Evolutionary conservation across 2,113 vertebrate genomes (phyloP), one percentile per base, ranked within the genome.

Genomic region (Campylorhamphus procurvoides): DNA sequence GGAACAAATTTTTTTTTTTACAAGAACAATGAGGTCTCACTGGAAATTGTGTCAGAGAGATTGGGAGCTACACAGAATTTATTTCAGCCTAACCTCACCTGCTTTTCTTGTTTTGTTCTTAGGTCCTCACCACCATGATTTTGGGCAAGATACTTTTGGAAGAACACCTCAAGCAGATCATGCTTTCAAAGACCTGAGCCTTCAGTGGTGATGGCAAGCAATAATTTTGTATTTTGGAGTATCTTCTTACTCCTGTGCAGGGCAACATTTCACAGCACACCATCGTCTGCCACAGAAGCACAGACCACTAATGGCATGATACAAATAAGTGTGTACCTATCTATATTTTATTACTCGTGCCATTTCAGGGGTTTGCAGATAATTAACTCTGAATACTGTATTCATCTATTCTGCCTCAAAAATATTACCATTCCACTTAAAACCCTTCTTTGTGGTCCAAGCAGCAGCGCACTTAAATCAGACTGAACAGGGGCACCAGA

Each of bases 361-460:
- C 68, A 80, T 69, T 90, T 83, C 31, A 78, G 60, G 56, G 46
- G 20, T 68, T 69, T 50, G 67, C 55, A 83, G 91, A 50, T 83
- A 83, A 96, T 95, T 87, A 94, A 93, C 89, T 89, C 66, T 39
- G 31, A 73, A 75, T 77, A 73, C n/a, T 95, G 94, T 76, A 66
- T 19, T 95, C 37, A 87, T 80, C 69, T 92, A 2, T 80, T 90
- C 78, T 37, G 56, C 77, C 75, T 92, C 75, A 69, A 80, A 93
- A 88, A 71, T 40, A 44, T 86, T 87, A 76, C 39, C 52, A 33
- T 88, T 68, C 75, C 64, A 80, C 87, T 90, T 83, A 55, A 90
- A 91, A 3, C 39, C 10, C 52, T 77, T 42, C 69, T 40, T 93
- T 95, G 92, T 56, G 83, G 56, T 62, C 64, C 47, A 49, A 40